Evolutionary conservation across 1,140 invertebrate species (phyloP), one percentile per base, ranked within the genome.

Genomic region (Saxidomus purpurata): DNA sequence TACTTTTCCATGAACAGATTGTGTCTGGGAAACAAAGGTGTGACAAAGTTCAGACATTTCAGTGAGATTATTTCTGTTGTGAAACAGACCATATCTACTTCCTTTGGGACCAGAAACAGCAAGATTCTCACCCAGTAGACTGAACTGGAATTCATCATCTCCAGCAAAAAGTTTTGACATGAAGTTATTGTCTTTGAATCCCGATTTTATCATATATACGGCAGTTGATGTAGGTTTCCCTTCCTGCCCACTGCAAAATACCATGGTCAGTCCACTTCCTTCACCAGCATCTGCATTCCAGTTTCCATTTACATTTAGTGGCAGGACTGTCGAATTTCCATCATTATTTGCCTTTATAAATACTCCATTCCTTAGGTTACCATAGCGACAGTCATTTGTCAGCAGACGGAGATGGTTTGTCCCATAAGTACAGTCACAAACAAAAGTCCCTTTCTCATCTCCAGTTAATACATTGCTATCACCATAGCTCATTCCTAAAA

Each of bases 101-200:
- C 88, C 55, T 22, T 8, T 25, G 13, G 86, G 61, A n/a, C 92
- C 93, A 34, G 38, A 36, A 11, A 90, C 83, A 25, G 25, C 31
- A 0, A 94, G 34, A 28, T n/a, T 47, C 15, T 90, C 67, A 36
- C 52, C 63, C 13, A 49, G 61, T 0, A 59, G 55, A 17, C 34
- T 76, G 83, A 93, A 94, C 38, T 90, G 87, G 86, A 90, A 94
- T 47, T 89, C 90, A 40, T 94, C 92, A 17, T 92, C 90, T 22
- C 93, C 93, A 71, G 61, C 67, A 19, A 93, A 76, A 28, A 92
- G 31, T 15, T 55, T 83, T 11, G 71, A 34, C 36, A 88, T 25
- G 28, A 92, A 88, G 11, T 82, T 69, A 31, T 93, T 90, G 13
- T 84, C 92, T 63, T 91, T 91, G 31, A 77, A 84, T 31, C 93